These are phyloP conservation scores for Lepeophtheirus nordmannii DNA, from an alignment of 2,888 invertebrate species.

Conservation along the genomic window DNA sequence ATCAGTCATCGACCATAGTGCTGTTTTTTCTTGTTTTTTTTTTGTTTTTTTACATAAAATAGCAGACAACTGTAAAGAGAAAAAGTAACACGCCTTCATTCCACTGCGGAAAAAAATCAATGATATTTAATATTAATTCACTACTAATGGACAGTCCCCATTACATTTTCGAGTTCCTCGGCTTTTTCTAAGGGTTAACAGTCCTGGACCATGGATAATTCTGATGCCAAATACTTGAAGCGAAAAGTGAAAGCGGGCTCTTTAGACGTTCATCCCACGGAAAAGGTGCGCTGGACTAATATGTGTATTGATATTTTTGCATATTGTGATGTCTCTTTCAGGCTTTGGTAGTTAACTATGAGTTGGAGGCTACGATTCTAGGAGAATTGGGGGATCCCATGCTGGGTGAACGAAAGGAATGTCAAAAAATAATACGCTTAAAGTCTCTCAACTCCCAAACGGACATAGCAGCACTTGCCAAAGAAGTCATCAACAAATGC, in stretches of 20 bases:
- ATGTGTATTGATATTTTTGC: neutral
- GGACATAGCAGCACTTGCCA: slow-evolving; percentile 59
- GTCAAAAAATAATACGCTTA: slow-evolving; percentile 63
- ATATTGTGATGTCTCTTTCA: neutral
- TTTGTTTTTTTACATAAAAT: too few species aligned
- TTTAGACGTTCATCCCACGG: slow-evolving; percentile 73
- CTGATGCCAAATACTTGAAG: slow-evolving; percentile 24
- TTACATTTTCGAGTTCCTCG: too few species aligned
- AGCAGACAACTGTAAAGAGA: too few species aligned
- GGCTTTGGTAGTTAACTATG: slow-evolving; percentile 69
- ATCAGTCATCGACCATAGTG: too few species aligned
- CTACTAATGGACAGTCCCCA: too few species aligned
- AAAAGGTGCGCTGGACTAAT: slow-evolving; percentile 39
- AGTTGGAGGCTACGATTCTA: slow-evolving; percentile 66
- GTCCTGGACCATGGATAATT: slow-evolving; percentile 8
- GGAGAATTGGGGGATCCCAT: slow-evolving; percentile 61
- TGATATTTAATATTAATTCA: too few species aligned
- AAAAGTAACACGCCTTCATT: too few species aligned
- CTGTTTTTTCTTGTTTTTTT: too few species aligned
- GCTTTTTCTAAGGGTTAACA: too few species aligned
- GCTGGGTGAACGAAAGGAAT: slow-evolving; percentile 56
- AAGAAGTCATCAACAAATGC: slow-evolving; percentile 70
- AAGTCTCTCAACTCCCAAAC: slow-evolving; percentile 62
- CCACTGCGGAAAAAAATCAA: too few species aligned
- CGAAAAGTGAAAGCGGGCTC: slow-evolving; percentile 49